Base-by-base conservation (phyloP, 2,113 vertebrate species). In the Heterochromis multidens region DNA sequence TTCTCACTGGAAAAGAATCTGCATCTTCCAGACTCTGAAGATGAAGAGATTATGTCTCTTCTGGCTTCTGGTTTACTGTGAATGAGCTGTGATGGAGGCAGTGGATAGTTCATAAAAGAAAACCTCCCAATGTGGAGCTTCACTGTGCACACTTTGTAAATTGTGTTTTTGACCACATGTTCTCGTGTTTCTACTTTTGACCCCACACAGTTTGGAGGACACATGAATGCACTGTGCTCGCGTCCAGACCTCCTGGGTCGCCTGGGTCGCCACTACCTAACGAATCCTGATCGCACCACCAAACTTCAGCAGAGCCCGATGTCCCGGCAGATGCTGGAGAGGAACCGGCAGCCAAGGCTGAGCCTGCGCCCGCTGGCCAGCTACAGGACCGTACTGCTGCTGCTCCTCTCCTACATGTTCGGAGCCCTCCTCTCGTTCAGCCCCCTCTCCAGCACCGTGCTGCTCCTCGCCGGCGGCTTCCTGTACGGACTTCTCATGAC, bases 351-450 rank as follows among this genome's bases (percentile, higher is more conserved):
- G 0, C 96, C 97, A 0, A 88, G 97, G 19, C 94, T 99, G 80
- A 98, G 97, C 81, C 96, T 99, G 77, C 96, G 98, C 1, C 95
- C 94, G 54, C 95, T 99, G 92, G 98, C 97, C 80, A 99, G 97
- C 95, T 99, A 98, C 95, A 93, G 96, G 80, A 97, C 96, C 1
- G 93, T 99, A 0, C 19, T 96, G 61, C 90, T 95, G 1, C 84
- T 98, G 67, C 77, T 97, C 60, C 78, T 97, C 60, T 57, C 95
- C 82, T 98, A 97, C 89, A 74, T 95, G 16, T 2, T 96, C 2
- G 96, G 96, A 10, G 95, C 95, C 2, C 91, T 98, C 1, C 93
- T 99, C 76, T 92, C 95, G 0, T 37, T 98, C 0, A 94, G 97
- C 3, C 97, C 97, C 0, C 4, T 96, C 2, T 91, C 95, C 86